phyloP scores from a whole-genome alignment of 2,113 vertebrate species.

The Tetrax tetrax region DNA sequence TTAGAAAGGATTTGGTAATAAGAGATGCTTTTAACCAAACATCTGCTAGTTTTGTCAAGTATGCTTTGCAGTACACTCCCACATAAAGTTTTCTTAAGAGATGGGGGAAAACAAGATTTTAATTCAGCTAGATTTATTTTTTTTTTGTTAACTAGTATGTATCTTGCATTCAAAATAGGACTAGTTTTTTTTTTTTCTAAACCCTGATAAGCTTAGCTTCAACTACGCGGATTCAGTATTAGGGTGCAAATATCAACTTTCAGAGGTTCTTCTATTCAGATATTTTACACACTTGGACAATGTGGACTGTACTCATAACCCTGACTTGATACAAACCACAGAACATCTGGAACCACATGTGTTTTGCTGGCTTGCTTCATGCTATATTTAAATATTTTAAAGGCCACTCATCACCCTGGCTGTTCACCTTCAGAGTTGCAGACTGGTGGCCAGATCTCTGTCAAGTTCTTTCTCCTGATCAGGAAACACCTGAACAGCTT shows the following conservation, averaged over 20 bases:
- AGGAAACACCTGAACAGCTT: neutral
- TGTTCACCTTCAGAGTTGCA: neutral
- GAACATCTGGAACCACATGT: neutral
- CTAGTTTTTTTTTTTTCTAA: neutral
- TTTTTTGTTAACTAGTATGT: neutral
- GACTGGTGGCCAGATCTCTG: neutral
- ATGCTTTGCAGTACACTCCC: neutral
- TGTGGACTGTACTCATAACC: neutral
- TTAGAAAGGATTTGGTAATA: neutral
- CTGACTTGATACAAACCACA: neutral
- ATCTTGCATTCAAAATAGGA: neutral
- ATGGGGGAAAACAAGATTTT: neutral
- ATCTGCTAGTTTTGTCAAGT: neutral
- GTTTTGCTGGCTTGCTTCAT: neutral
- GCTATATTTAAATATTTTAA: neutral
- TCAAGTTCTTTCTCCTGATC: neutral
- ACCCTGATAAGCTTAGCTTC: neutral
- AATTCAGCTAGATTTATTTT: neutral
- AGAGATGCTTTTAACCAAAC: neutral
- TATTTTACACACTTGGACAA: neutral
- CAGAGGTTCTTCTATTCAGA: neutral
- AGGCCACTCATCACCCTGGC: neutral
- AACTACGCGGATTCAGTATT: neutral
- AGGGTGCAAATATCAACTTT: neutral
- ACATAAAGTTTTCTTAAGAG: neutral